These are phyloP conservation scores for Sesamia inferens DNA, from an alignment of 2,888 invertebrate species.

Conservation along the genomic window DNA sequence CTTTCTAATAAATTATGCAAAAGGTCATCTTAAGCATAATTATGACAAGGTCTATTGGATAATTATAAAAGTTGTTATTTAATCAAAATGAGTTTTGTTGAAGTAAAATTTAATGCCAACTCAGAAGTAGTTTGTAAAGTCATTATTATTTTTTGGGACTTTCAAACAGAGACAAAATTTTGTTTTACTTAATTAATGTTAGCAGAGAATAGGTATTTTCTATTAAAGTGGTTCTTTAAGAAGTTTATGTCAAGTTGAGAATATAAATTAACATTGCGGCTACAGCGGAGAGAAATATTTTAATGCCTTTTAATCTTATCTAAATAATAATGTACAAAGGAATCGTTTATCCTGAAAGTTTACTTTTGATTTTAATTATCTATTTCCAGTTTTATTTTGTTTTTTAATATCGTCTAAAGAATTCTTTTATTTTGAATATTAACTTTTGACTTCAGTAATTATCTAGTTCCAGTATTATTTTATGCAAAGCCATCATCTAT, in stretches of 20 bases:
- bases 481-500: no score
- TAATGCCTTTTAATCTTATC: slow-evolving; percentile 27
- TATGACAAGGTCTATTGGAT: neutral
- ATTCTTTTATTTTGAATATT: no score
- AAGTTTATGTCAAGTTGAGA: slow-evolving; percentile 34
- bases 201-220: slow-evolving; percentile 28
- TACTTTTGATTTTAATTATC: neutral
- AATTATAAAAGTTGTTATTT: slow-evolving; percentile 11
- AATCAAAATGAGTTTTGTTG: slow-evolving; percentile 15
- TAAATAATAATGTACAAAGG: slow-evolving; percentile 28
- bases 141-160: slow-evolving; percentile 35
- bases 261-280: slow-evolving; percentile 43
- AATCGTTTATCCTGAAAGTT: slow-evolving; percentile 26
- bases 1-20: slow-evolving; percentile 8
- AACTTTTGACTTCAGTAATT: no score
- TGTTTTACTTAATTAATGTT: slow-evolving; percentile 26
- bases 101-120: slow-evolving; percentile 18
- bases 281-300: slow-evolving; percentile 19
- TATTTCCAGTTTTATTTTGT: no score
- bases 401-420: no score
- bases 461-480: neutral
- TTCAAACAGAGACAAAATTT: slow-evolving; percentile 29
- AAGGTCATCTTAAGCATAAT: slow-evolving; percentile 6
- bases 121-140: slow-evolving; percentile 38
- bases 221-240: slow-evolving; percentile 31